Conservation (phyloP, 2,888 invertebrate species). For the Drosophila niveifrons region DNA sequence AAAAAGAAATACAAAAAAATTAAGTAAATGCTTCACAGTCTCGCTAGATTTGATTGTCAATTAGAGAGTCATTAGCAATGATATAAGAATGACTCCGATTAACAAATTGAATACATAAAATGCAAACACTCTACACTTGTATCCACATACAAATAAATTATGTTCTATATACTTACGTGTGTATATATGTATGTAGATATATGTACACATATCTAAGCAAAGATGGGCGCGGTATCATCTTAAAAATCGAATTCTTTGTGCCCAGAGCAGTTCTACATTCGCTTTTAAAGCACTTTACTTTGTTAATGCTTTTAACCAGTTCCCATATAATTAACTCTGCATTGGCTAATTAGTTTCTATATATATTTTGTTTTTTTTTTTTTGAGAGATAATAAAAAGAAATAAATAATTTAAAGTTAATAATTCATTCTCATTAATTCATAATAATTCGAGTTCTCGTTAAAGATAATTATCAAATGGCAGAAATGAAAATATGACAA, state of each 20-base stretch:
- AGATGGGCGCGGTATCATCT: constrained; percentile 1
- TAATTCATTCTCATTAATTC: neutral
- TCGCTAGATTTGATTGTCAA: constrained; percentile 4
- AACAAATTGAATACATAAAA: neutral
- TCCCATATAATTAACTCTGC: no score
- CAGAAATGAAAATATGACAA: neutral
- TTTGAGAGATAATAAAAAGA: neutral
- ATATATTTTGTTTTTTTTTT: no score
- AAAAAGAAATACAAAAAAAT: neutral
- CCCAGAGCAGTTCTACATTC: neutral
- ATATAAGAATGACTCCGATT: constrained; percentile 7
- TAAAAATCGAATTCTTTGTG: neutral
- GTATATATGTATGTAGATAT: neutral
- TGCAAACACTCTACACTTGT: neutral
- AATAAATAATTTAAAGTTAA: neutral
- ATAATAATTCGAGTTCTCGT: neutral
- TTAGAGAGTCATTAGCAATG: constrained; percentile 4
- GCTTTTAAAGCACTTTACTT: neutral
- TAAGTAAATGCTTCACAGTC: neutral
- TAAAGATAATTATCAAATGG: neutral
- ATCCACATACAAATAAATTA: neutral
- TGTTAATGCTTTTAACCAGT: no score
- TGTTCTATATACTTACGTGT: neutral
- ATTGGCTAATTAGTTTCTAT: no score
- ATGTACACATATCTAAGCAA: no score